These are phyloP conservation scores for Tribolium castaneum DNA, from an alignment of 1,140 invertebrate species.

Conservation along the genomic window DNA sequence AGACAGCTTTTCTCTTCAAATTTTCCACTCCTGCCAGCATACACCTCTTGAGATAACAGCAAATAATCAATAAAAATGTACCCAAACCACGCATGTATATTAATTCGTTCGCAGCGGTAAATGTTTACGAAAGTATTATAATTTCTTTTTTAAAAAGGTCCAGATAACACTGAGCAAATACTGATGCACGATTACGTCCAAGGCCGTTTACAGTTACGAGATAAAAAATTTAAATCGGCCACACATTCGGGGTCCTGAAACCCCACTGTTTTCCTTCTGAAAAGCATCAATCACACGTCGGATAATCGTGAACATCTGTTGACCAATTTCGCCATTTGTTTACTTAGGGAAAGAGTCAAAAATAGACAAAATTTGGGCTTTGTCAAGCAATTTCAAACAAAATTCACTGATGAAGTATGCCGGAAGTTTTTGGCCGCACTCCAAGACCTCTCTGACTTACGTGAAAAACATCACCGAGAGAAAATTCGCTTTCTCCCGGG, in stretches of 20 bases:
- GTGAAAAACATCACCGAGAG: constrained; percentile 59
- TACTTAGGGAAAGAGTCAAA: not conserved
- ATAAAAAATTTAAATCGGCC: not conserved
- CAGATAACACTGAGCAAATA: not conserved
- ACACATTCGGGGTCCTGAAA: not conserved
- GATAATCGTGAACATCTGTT: not conserved
- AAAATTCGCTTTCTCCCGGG: constrained; percentile 58
- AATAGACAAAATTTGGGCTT: not conserved
- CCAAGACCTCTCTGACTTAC: constrained; percentile 54
- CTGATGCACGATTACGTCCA: not conserved
- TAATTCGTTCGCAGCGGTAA: not conserved
- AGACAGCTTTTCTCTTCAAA: not conserved
- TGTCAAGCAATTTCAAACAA: not conserved
- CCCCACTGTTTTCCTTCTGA: not conserved
- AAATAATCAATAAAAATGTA: not conserved
- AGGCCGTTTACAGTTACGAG: not conserved
- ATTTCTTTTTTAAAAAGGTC: not conserved
- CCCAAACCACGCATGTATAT: not conserved
- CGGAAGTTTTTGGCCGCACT: not conserved
- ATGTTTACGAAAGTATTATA: not conserved
- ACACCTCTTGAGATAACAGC: not conserved
- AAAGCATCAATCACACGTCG: not conserved
- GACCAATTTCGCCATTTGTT: not conserved
- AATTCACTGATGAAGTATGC: not conserved
- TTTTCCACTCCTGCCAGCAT: not conserved